Evolutionary conservation across 2,888 invertebrate genomes (phyloP), one percentile per base, ranked within the genome.

Genomic region (Polyploca ridens): DNA sequence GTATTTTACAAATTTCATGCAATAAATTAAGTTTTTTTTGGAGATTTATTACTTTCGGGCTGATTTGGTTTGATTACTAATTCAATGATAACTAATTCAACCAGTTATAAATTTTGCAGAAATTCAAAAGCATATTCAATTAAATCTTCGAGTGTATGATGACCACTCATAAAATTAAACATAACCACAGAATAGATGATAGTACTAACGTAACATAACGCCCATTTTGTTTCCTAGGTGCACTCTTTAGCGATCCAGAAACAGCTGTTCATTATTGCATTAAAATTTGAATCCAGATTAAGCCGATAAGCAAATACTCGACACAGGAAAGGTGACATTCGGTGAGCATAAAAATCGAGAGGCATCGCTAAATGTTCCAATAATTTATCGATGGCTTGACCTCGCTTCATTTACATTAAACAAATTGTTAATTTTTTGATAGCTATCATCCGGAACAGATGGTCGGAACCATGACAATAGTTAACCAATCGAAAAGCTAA

Each of bases 391-490:
- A 87, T 77, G 81, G 82, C 85, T 87, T 90, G 89, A 89, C 90
- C 89, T 88, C 90, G 87, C 86, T 88, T 91, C 90, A 93, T 94
- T 94, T 93, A 89, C 90, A 91, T 94, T 93, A 93, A 93, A 94
- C 93, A 94, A 94, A 94, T 94, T 94, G 93, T 94, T 93, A 93
- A 94, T 93, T 94, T 93, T 91, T 92, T 87, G 93, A 93, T 94
- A 93, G 87, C 90, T 86, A 93, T 93, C 94, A 86, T 90, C 90
- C 87, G 90, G 87, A 92, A 93, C 94, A 94, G 91, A 91, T 94
- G 94, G 91, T 79, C 73, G 69, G 69, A 78, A 79, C 76, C 79
- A 78, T 73, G 77, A 69, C 77, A 69, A 63, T 64, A 35, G 11
- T 44, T 33, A 33, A 5, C 16, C 65, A 67, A 41, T 14, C 41